Evolutionary conservation across 2,888 invertebrate species (phyloP).

Genomic region (Pseudeuparius sepicola): DNA sequence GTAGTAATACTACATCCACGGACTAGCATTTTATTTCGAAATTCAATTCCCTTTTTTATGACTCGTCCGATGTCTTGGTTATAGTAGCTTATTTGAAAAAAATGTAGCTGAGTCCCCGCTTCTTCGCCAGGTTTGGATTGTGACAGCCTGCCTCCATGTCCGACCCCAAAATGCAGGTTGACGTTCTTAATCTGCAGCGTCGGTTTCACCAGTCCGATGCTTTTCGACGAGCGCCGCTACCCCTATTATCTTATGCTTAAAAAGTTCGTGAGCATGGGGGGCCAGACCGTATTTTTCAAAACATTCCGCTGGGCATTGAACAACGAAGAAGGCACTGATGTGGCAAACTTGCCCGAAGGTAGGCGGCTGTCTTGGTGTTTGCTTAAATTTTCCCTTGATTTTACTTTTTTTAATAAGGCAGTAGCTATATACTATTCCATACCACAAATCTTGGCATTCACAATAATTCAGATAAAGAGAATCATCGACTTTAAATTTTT

Average conservation of each 20-base stretch:
- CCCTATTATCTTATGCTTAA: constrained; percentile 79
- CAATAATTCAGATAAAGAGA: no score
- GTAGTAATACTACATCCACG: no score
- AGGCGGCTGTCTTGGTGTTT: constrained; percentile 19
- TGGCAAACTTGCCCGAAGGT: constrained; percentile 57
- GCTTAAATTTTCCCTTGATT: no score
- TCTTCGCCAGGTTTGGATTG: constrained; percentile 64
- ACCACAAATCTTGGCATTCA: no score
- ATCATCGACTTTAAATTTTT: no score
- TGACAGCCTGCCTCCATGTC: constrained; percentile 57
- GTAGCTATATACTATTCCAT: no score
- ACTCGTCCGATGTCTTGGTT: no score
- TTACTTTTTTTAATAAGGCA: no score
- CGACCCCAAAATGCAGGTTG: constrained; percentile 62
- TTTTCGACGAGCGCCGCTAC: constrained; percentile 76
- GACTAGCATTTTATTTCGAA: no score
- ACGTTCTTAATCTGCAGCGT: constrained; percentile 77
- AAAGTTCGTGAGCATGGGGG: constrained; percentile 65
- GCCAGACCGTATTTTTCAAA: constrained; percentile 60
- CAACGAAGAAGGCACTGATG: constrained; percentile 49
- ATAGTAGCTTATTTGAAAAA: no score
- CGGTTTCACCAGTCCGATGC: constrained; percentile 74
- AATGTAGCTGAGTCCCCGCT: no score
- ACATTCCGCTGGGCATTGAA: constrained; percentile 61
- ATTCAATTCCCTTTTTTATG: no score